Evolutionary conservation across 1,140 invertebrate species (phyloP), one percentile per base, ranked within the genome.

Genomic region (Drosophila littoralis): DNA sequence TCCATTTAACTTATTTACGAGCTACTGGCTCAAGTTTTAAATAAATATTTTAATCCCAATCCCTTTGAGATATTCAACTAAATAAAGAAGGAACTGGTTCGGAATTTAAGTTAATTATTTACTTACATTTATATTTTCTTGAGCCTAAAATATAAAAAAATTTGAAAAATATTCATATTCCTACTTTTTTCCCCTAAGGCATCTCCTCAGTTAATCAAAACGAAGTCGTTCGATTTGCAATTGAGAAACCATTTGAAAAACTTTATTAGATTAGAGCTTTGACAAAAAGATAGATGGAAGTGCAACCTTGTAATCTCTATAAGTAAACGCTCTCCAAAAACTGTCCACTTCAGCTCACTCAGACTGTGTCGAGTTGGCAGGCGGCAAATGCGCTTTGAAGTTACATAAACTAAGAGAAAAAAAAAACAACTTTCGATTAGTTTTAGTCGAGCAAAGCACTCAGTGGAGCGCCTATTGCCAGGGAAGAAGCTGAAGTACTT

Each of bases 381-480:
- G 59, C 68, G 71, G 71, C 65, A 36, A 61, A 55, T 54, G 15
- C 22, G 8, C 73, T 75, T 75, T 75, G 73, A 75, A 71, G 60
- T 75, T 75, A 59, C 55, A 73, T 73, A 73, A 72, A 59, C 17
- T 13, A 28, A 28, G 17, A 51, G 52, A 12, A 12, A 6, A 48
- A 45, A 7, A 4, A 45, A 22, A 51, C 66, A 33, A 65, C 54
- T 65, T 75, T 70, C 59, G 59, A 75, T 75, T 75, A 59, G 58
- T 51, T 50, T 55, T 15, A 46, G 36, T 61, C 40, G 55, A 50
- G 28, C 35, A 60, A 28, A 13, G 15, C 40, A 59, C 57, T 38
- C 52, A 7, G n/a, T 13, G 60, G 10, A 64, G 45, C 15, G 9
- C 13, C 38, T 48, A 52, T 36, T 35, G 33, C 33, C 12, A 54